Evolutionary conservation across 2,797 vertebrate species (phyloP).

Genomic region (Platyrinchus mystaceus): DNA sequence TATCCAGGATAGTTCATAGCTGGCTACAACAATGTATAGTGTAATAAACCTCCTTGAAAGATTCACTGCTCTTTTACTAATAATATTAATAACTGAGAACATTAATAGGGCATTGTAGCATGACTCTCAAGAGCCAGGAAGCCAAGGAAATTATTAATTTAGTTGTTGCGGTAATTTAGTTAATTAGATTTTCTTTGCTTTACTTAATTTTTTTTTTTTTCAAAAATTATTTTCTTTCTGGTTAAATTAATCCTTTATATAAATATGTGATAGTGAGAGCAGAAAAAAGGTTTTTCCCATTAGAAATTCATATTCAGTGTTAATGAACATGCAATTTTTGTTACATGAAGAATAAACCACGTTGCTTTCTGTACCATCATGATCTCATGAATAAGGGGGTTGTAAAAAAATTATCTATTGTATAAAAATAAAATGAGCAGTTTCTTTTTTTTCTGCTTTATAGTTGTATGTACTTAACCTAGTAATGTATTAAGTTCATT

Average conservation of each 20-base stretch:
- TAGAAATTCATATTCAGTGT: not conserved
- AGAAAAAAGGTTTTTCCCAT: not conserved
- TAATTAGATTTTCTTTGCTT: not conserved
- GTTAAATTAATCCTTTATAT: not conserved
- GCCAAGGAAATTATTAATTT: not conserved
- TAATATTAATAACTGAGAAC: not conserved
- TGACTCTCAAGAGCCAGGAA: not conserved
- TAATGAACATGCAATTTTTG: not conserved
- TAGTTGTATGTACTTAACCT: not conserved
- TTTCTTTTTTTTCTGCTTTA: not conserved
- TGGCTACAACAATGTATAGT: not conserved
- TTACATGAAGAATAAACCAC: not conserved
- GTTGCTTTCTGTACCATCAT: not conserved
- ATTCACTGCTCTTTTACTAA: not conserved
- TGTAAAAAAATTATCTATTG: not conserved
- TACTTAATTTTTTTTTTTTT: not conserved
- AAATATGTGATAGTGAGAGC: not conserved
- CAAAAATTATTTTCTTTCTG: not conserved
- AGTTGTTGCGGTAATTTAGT: not conserved
- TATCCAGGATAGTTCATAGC: not conserved
- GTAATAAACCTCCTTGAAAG: not conserved
- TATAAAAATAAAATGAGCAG: not conserved
- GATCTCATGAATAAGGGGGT: not conserved
- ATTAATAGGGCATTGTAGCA: not conserved
- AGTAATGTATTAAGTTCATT: not conserved